A percentile compares a stretch with the other conserved stretches of the same genome.
Evolutionary conservation across 35 echinoderm and acorn worm genomes (phyloP).

Genomic region (Strongylocentrotus purpuratus): DNA sequence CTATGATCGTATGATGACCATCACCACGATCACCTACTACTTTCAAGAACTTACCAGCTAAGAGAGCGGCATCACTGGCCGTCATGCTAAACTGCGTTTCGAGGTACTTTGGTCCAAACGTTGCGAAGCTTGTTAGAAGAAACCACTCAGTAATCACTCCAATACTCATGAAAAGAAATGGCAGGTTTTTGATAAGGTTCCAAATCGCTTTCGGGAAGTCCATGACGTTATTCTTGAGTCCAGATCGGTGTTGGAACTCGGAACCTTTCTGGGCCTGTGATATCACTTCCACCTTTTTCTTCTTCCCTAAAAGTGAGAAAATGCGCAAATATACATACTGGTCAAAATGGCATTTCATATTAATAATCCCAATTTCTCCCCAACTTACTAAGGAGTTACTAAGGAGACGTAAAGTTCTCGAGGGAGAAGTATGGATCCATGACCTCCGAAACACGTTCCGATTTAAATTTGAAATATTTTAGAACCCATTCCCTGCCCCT

Average conservation of each 20-base stretch:
- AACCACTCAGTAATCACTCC: conserved; percentile 74
- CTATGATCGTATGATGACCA: neutral
- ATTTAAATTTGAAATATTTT: no score
- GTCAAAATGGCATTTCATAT: neutral
- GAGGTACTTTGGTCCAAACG: conserved; percentile 83
- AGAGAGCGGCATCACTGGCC: conserved; percentile 70
- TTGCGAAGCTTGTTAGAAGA: conserved; percentile 74
- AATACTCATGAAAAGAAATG: conserved; percentile 73
- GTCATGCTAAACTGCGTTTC: conserved; percentile 76
- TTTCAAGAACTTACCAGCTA: conserved; percentile 68
- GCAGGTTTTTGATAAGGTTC: conserved; percentile 63
- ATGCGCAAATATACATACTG: neutral
- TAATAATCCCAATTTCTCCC: no score
- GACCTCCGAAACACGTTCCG: no score
- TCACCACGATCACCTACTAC: neutral
- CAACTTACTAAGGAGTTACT: no score
- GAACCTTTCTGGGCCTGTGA: conserved; percentile 70
- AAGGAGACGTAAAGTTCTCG: no score
- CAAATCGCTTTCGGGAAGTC: conserved; percentile 71
- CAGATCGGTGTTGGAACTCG: conserved; percentile 56
- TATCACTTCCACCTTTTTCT: conserved; percentile 22
- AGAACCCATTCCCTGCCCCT: no score
- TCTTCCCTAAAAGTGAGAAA: conserved; percentile 39
- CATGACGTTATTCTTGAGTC: conserved; percentile 54
- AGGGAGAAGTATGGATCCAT: no score